A percentile compares a stretch with the other conserved stretches of the same genome.
phyloP scores from a whole-genome alignment of 2,113 vertebrate genomes.

The Craseonycteris thonglongyai region DNA sequence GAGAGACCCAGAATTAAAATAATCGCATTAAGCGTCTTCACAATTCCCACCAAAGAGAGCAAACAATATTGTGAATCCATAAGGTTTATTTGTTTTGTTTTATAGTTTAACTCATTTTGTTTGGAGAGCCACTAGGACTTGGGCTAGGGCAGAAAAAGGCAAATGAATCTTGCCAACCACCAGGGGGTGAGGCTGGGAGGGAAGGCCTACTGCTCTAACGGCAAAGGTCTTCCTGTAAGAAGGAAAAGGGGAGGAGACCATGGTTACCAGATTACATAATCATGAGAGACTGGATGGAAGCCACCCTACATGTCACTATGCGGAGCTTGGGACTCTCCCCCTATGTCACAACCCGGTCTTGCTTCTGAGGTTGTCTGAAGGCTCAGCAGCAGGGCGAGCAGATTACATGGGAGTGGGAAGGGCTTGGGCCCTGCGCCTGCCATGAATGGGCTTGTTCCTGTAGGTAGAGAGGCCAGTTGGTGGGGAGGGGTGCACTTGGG shows the following conservation, averaged over 20 bases:
- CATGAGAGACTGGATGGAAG: neutral
- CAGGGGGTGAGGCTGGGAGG: neutral
- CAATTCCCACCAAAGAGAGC: neutral
- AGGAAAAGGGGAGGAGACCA: neutral
- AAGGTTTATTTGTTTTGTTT: neutral
- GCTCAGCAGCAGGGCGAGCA: neutral
- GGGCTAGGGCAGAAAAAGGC: neutral
- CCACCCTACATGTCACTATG: accelerated
- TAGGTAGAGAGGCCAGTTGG: neutral
- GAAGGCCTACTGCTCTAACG: neutral
- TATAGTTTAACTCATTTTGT: neutral
- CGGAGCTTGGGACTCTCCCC: neutral
- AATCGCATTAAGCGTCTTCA: neutral
- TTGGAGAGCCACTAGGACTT: neutral
- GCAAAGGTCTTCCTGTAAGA: neutral
- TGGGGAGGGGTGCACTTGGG: accelerated
- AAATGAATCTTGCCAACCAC: neutral
- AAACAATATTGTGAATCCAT: neutral
- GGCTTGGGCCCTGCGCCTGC: neutral
- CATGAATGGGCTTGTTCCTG: neutral
- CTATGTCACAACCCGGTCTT: neutral
- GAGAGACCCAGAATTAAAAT: neutral
- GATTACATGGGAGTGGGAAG: neutral
- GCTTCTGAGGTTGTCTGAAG: neutral
- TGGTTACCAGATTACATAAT: neutral